A percentile compares a stretch with the other conserved stretches of the same genome.
Conservation (phyloP, 1,140 invertebrate species). For the Drosophila funebris region DNA sequence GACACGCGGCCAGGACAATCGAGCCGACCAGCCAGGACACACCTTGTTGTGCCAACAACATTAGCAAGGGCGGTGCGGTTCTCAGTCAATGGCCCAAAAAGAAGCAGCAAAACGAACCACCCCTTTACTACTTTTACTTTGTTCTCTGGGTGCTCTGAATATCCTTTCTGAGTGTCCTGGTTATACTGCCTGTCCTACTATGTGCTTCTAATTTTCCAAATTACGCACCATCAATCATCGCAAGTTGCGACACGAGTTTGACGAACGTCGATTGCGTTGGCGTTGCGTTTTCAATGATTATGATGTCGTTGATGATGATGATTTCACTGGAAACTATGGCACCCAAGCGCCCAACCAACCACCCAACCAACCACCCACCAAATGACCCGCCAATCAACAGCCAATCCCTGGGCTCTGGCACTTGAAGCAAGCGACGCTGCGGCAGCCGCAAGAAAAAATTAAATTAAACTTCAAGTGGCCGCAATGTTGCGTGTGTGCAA, state of each 20-base stretch:
- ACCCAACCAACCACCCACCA: slow-evolving; percentile 28
- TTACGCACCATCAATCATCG: slow-evolving; percentile 82
- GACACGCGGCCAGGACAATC: slow-evolving; percentile 55
- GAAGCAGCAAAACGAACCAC: slow-evolving; percentile 58
- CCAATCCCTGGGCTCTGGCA: slow-evolving; percentile 70
- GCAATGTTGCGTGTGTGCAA: slow-evolving; percentile 52
- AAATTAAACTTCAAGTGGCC: slow-evolving; percentile 79
- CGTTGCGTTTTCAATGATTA: slow-evolving; percentile 18
- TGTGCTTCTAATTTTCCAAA: slow-evolving; percentile 80
- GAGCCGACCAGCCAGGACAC: slow-evolving; percentile 62
- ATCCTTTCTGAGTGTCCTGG: slow-evolving; percentile 2
- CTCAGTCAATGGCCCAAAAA: slow-evolving; percentile 49
- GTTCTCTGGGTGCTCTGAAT: neutral
- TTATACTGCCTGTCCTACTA: slow-evolving; percentile 30
- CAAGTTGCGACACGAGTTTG: slow-evolving; percentile 67
- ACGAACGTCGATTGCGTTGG: slow-evolving; percentile 69
- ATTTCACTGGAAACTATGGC: slow-evolving; percentile 61
- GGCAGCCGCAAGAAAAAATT: slow-evolving; percentile 75
- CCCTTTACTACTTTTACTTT: too few relatives aligned
- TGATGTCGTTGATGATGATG: slow-evolving; percentile 53
- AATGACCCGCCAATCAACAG: slow-evolving; percentile 45
- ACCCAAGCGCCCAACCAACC: neutral
- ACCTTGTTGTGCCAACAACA: slow-evolving; percentile 83
- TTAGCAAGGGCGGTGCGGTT: slow-evolving; percentile 61
- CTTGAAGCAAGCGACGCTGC: slow-evolving; percentile 63